A percentile compares a stretch with the other conserved stretches of the same genome.
These are phyloP conservation scores for Neoscelio sp. DNA, from an alignment of 2,888 invertebrate genomes.

Conservation along the genomic window DNA sequence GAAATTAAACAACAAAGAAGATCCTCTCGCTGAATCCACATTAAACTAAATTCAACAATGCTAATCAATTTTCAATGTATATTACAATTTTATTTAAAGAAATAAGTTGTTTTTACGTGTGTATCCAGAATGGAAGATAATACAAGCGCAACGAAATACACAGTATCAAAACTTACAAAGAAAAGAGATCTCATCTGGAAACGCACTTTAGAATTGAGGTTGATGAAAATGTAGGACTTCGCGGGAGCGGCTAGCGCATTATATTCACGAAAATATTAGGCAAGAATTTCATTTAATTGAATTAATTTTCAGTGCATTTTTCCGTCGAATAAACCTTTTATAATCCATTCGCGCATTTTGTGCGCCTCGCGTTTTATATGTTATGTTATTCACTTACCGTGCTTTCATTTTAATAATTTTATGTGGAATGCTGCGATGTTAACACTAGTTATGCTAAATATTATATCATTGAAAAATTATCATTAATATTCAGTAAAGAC, in stretches of 20 bases:
- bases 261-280: slow-evolving; percentile 46
- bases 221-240: slow-evolving; percentile 49
- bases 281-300: slow-evolving; percentile 52
- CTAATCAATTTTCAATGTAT: too few relatives aligned
- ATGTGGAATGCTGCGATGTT: too few relatives aligned
- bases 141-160: slow-evolving; percentile 28
- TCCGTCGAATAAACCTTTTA: slow-evolving; percentile 39
- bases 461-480: too few relatives aligned
- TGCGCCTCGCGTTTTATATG: slow-evolving; percentile 26
- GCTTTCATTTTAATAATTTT: slow-evolving; percentile 46
- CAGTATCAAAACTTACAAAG: slow-evolving; percentile 33
- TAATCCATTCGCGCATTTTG: slow-evolving; percentile 19
- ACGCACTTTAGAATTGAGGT: slow-evolving; percentile 54
- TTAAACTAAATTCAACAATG: too few relatives aligned
- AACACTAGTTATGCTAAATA: too few relatives aligned
- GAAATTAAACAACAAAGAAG: too few relatives aligned
- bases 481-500: too few relatives aligned
- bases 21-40: too few relatives aligned
- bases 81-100: too few relatives aligned
- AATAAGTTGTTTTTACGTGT: too few relatives aligned
- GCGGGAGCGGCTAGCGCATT: slow-evolving; percentile 10
- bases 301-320: slow-evolving; percentile 5
- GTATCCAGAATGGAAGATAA: too few relatives aligned
- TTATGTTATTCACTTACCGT: slow-evolving; percentile 39
- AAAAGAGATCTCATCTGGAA: slow-evolving; percentile 47